Percentiles rank a stretch among this genome's conserved stretches.
Evolutionary conservation across 2,888 invertebrate species (phyloP).

Genomic region (Sarcophaga caerulescens): DNA sequence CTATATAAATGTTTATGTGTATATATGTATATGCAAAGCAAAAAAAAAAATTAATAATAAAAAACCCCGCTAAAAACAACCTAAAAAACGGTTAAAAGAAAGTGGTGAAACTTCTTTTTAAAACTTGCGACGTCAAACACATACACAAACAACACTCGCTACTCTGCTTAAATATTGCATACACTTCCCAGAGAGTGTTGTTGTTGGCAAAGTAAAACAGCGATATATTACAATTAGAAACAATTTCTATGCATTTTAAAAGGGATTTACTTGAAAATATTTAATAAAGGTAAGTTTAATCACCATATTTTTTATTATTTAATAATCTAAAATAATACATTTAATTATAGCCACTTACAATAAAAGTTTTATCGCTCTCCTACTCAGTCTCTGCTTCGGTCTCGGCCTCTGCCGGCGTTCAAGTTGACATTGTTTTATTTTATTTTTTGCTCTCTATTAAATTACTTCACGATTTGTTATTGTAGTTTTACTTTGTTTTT

Average conservation of each 20-base stretch:
- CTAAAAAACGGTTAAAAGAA: conserved; percentile 62
- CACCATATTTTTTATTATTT: not conserved
- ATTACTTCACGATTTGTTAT: conserved; percentile 29
- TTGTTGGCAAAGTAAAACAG: conserved; percentile 20
- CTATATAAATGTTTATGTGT: conserved; percentile 10
- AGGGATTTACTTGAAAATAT: conserved; percentile 30
- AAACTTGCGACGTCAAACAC: conserved; percentile 16
- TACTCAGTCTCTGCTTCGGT: conserved; percentile 27
- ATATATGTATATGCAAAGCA: conserved; percentile 19
- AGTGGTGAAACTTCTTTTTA: conserved; percentile 68
- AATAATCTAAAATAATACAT: conserved; percentile 7
- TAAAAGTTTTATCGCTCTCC: not conserved
- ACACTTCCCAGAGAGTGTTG: conserved; percentile 1
- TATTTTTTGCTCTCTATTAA: conserved; percentile 68
- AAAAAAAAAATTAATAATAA: conserved; percentile 22
- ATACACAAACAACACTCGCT: conserved; percentile 12
- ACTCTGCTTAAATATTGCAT: no score
- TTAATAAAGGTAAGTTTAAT: conserved; percentile 48
- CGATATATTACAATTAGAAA: not conserved
- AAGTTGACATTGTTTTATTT: conserved; percentile 76
- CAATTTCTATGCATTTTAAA: conserved; percentile 36
- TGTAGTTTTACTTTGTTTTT: conserved; percentile 63
- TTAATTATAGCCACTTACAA: conserved; percentile 35
- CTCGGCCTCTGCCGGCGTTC: conserved; percentile 58
- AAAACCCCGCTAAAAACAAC: conserved; percentile 62